phyloP scores from a whole-genome alignment of 30 jellyfish, hydroid and myxozoan genomes.

The Hydra vulgaris region DNA sequence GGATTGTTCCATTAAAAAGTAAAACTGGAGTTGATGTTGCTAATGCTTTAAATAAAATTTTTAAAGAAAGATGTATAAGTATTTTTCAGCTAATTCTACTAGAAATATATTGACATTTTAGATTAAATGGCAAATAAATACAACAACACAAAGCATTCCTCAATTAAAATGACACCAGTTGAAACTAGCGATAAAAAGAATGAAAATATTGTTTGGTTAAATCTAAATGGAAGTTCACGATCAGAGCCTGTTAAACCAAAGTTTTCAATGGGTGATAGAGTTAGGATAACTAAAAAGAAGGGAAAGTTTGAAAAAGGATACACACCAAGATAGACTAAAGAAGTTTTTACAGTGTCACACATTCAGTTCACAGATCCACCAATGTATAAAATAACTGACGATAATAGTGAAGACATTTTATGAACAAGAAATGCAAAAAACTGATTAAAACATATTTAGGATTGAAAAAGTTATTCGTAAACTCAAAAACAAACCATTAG shows the following conservation, averaged over 20 bases:
- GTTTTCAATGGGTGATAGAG: conserved; percentile 29
- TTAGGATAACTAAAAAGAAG: conserved; percentile 9
- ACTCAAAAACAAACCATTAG: conserved; percentile 9
- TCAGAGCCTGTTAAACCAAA: background rate
- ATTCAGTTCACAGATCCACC: background rate
- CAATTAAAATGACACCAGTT: conserved; percentile 11
- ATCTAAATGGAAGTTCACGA: conserved; percentile 9
- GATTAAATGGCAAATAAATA: conserved; percentile 11
- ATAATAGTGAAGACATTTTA: conserved; percentile 12
- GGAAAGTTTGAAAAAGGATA: conserved; percentile 23
- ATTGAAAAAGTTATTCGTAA: conserved; percentile 35
- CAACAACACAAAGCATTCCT: conserved; percentile 14
- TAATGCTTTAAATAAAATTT: no score
- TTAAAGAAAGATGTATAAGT: conserved; percentile 7
- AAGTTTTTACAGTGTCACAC: conserved; percentile 7
- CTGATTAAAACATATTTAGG: conserved; percentile 10
- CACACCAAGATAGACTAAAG: conserved; percentile 31
- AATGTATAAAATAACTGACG: conserved; percentile 23
- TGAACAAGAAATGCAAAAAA: conserved; percentile 27
- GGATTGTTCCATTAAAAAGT: no score
- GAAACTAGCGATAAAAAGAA: conserved; percentile 17
- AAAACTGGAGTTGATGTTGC: no score
- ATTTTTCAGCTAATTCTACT: conserved; percentile 11
- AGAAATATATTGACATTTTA: conserved; percentile 15
- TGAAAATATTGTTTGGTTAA: conserved; percentile 15